Percentiles rank a stretch among this genome's conserved stretches.
Conservation (phyloP, 2,113 vertebrate genomes). For the Anser brachyrhynchus region DNA sequence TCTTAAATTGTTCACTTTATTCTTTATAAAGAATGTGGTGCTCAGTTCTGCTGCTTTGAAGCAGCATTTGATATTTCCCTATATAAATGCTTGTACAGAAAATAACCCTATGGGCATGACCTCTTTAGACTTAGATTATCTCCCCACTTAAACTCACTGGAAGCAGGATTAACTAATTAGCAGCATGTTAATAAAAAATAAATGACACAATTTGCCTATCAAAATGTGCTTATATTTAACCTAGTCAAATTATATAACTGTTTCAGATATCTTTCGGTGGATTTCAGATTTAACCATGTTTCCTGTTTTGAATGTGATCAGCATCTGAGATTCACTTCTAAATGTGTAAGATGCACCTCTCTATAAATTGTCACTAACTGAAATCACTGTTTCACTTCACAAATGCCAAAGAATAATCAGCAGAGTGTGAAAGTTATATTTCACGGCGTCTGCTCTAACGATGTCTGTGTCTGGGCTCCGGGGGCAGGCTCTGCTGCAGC, state of each 20-base stretch:
- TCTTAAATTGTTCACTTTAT: background rate
- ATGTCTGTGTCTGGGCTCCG: constrained; percentile 25
- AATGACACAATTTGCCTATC: background rate
- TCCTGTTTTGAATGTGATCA: constrained; percentile 38
- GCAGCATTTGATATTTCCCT: constrained; percentile 2
- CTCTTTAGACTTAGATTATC: constrained; percentile 13
- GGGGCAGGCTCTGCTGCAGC: constrained; percentile 1
- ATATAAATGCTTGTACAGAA: background rate
- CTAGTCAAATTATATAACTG: constrained; percentile 36
- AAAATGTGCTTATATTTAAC: constrained; percentile 22
- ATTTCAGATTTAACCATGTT: constrained; percentile 40
- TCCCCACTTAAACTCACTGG: background rate
- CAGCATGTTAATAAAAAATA: constrained; percentile 6
- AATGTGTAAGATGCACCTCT: constrained; percentile 27
- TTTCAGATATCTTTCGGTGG: background rate
- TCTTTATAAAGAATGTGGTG: background rate
- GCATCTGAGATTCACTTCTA: constrained; percentile 41
- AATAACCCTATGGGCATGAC: background rate
- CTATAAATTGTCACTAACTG: constrained; percentile 58
- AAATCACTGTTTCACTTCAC: constrained; percentile 62
- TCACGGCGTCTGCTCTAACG: constrained; percentile 19
- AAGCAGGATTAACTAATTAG: constrained; percentile 1
- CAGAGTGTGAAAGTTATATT: constrained; percentile 57
- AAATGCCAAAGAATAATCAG: constrained; percentile 60
- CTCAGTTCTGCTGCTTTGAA: constrained; percentile 11